Evolutionary conservation across 2,888 invertebrate genomes (phyloP).

Genomic region (Cheilosia scutellata): DNA sequence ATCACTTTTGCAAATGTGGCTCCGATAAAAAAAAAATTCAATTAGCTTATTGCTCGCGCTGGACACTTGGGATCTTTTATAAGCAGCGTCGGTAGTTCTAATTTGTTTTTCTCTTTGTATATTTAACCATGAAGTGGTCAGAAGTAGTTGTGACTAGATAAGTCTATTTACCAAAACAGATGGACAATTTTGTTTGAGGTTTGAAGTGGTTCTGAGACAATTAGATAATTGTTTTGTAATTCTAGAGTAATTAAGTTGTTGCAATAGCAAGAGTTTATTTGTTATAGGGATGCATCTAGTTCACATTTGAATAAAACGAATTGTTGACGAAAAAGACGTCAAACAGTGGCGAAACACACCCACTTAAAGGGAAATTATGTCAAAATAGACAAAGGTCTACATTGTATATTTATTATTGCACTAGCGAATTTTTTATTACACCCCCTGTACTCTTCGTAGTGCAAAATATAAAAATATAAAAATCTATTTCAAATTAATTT

Average conservation of each 20-base stretch:
- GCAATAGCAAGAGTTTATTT: background rate
- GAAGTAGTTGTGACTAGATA: slow-evolving; percentile 11
- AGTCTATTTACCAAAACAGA: background rate
- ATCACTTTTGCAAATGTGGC: background rate
- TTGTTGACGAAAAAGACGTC: no score
- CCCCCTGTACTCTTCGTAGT: no score
- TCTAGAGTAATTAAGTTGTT: background rate
- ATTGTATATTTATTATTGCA: no score
- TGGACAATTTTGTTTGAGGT: background rate
- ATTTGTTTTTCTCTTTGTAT: background rate
- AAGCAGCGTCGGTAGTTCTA: background rate
- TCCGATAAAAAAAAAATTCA: background rate
- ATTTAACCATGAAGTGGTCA: background rate
- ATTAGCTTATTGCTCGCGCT: background rate
- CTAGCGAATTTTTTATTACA: no score
- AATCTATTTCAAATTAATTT: no score
- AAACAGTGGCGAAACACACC: no score
- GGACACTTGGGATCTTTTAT: slow-evolving; percentile 4
- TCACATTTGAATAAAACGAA: no score
- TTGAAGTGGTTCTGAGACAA: background rate
- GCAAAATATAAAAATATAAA: no score
- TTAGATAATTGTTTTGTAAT: slow-evolving; percentile 22
- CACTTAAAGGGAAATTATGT: no score
- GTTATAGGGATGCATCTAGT: no score
- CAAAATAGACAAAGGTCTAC: no score